phyloP scores from a whole-genome alignment of 2,888 invertebrate genomes.

The Alitta virens region DNA sequence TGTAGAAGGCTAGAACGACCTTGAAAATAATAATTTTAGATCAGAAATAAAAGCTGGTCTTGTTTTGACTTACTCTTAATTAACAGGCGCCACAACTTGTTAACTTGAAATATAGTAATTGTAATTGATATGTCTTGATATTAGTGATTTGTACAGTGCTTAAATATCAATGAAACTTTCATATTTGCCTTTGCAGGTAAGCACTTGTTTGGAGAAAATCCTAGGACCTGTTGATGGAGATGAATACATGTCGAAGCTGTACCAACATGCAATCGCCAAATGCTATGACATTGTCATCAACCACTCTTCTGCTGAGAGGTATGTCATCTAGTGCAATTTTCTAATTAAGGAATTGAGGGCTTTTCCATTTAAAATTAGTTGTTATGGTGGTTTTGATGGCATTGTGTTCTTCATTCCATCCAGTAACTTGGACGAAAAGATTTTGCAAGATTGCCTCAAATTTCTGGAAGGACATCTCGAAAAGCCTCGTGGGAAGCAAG shows the following conservation, averaged over 20 bases:
- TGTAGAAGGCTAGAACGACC: too few species aligned
- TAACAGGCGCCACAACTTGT: too few species aligned
- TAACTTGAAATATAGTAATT: too few species aligned
- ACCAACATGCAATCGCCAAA: slow-evolving; percentile 66
- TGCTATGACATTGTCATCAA: slow-evolving; percentile 69
- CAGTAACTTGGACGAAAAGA: slow-evolving; percentile 65
- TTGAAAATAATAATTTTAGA: too few species aligned
- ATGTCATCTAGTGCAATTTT: slow-evolving; percentile 8
- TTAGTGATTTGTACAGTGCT: too few species aligned
- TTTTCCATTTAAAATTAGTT: not conserved
- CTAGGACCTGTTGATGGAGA: slow-evolving; percentile 68
- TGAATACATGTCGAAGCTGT: slow-evolving; percentile 67
- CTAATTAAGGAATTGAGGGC: too few species aligned
- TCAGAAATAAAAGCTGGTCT: too few species aligned
- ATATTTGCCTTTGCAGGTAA: slow-evolving; percentile 8
- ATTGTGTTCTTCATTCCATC: slow-evolving; percentile 21
- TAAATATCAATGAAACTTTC: not conserved
- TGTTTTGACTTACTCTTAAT: not conserved
- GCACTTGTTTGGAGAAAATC: slow-evolving; percentile 62
- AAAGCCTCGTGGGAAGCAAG: slow-evolving; percentile 76
- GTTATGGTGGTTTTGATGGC: not conserved
- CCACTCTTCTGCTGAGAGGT: slow-evolving; percentile 60
- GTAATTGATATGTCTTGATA: too few species aligned
- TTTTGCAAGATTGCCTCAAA: slow-evolving; percentile 69
- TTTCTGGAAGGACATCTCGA: slow-evolving; percentile 86